Conservation (phyloP, 2,113 vertebrate species). For the Chlamydotis undulata region DNA sequence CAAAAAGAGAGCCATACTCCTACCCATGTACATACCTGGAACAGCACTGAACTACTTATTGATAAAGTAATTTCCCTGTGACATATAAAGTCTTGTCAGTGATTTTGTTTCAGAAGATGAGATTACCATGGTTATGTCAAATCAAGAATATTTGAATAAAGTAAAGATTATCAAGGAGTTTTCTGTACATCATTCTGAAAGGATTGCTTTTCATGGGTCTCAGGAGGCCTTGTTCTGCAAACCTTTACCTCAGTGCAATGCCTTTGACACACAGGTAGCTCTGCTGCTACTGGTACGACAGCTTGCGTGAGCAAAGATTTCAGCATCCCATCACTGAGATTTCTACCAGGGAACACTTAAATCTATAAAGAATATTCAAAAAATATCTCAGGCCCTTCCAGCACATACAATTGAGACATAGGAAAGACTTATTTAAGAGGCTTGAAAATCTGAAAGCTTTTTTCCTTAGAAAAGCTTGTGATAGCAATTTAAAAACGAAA, state of each 20-base stretch:
- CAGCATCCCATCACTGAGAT: not conserved
- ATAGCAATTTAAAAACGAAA: conserved; percentile 40
- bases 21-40: not conserved
- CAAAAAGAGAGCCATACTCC: not conserved
- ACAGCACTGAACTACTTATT: not conserved
- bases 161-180: not conserved
- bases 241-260: not conserved
- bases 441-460: not conserved
- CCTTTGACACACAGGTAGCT: not conserved
- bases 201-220: not conserved
- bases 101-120: not conserved
- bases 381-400: not conserved
- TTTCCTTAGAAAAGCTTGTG: not conserved
- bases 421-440: not conserved
- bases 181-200: not conserved
- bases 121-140: not conserved
- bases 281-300: not conserved
- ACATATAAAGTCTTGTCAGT: not conserved
- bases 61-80: not conserved
- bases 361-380: not conserved
- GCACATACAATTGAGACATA: not conserved
- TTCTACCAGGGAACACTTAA: not conserved
- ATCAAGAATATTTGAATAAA: not conserved
- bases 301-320: not conserved
- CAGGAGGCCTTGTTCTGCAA: not conserved